Percentiles rank a stretch among this genome's conserved stretches.
phyloP scores from a whole-genome alignment of 2,888 invertebrate genomes.

The Bombyx huttoni region DNA sequence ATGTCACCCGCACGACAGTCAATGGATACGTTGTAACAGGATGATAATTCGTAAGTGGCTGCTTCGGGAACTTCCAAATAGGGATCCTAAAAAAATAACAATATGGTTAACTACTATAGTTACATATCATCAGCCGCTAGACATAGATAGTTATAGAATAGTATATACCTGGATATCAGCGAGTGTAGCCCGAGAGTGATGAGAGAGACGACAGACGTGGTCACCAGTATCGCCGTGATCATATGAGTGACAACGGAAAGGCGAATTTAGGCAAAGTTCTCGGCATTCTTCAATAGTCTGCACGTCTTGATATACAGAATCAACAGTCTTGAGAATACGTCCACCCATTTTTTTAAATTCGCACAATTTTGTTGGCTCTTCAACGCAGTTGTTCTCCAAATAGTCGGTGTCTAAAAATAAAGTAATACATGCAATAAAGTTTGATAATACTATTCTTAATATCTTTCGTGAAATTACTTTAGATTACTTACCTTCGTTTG shows the following conservation, averaged over 20 bases:
- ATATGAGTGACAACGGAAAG: slow-evolving; percentile 92
- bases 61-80: slow-evolving; percentile 93
- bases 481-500: slow-evolving; percentile 68
- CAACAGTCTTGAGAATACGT: slow-evolving; percentile 92
- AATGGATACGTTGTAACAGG: slow-evolving; percentile 95
- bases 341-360: slow-evolving; percentile 93
- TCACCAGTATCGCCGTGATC: slow-evolving; percentile 95
- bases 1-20: slow-evolving; percentile 94
- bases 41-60: slow-evolving; percentile 91
- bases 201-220: slow-evolving; percentile 92
- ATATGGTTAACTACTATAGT: neutral
- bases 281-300: slow-evolving; percentile 89
- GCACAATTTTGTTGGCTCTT: slow-evolving; percentile 94
- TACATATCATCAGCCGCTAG: neutral
- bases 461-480: neutral
- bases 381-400: slow-evolving; percentile 93
- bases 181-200: slow-evolving; percentile 90
- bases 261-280: slow-evolving; percentile 89
- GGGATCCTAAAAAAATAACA: slow-evolving; percentile 75
- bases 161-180: slow-evolving; percentile 83
- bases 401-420: slow-evolving; percentile 76
- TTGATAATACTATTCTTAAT: slow-evolving; percentile 1
- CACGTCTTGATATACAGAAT: slow-evolving; percentile 92
- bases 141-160: neutral
- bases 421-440: slow-evolving; percentile 2